Conservation (phyloP, 2,113 vertebrate species). For the Hoplias malabaricus region DNA sequence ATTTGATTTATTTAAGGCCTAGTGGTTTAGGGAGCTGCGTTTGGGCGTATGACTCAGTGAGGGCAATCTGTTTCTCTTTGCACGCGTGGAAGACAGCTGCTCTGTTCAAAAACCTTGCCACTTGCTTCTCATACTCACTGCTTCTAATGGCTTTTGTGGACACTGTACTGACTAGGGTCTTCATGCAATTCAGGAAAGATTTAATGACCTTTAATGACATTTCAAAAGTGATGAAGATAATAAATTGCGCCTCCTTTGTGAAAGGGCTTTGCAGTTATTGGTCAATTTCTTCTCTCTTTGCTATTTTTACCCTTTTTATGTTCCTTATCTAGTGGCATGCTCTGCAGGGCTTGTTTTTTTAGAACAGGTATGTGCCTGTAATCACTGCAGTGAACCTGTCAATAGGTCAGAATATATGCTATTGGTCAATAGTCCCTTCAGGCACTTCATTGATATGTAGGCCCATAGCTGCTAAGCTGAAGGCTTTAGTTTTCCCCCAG, state of each 20-base stretch:
- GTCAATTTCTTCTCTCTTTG: not conserved
- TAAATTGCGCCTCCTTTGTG: not conserved
- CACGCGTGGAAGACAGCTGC: not conserved
- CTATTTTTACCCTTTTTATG: not conserved
- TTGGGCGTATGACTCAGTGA: conserved; percentile 4
- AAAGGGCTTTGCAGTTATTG: not conserved
- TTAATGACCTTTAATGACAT: not conserved
- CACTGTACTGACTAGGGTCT: not conserved
- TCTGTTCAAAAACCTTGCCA: not conserved
- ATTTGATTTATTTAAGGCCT: conserved; percentile 24
- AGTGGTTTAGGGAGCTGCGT: conserved; percentile 8
- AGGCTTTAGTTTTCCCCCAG: conserved; percentile 13
- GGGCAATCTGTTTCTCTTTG: not conserved
- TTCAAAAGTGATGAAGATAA: not conserved
- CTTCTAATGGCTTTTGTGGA: not conserved
- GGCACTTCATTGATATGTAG: not conserved
- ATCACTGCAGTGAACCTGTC: not conserved
- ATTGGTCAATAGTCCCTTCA: not conserved
- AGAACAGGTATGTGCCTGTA: not conserved
- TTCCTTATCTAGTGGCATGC: not conserved
- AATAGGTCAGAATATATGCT: conserved; percentile 1
- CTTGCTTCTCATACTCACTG: not conserved
- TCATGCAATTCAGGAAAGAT: not conserved
- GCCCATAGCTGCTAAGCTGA: not conserved
- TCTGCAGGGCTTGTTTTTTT: not conserved